Base-by-base conservation (phyloP, 1,140 invertebrate species). In the Trichoplusia ni region DNA sequence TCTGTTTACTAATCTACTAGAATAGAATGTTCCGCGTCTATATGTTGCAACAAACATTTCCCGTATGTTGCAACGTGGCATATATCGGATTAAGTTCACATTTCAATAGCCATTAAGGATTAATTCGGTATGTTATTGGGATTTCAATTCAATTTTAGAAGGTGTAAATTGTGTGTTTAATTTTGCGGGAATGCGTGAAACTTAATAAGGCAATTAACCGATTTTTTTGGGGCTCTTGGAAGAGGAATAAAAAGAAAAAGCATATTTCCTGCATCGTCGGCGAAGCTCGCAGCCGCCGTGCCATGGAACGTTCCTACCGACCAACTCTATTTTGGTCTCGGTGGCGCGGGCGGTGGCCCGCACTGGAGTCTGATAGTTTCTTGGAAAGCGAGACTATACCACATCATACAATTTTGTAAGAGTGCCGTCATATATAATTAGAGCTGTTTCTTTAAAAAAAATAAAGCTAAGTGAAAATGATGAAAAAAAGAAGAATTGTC, bases 341-440 rank as follows among this genome's bases (percentile, higher is more conserved):
- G 64, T 60, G 51, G 69, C 61, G 66, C 66, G 54, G 54, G 64
- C 64, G 60, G 33, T 18, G 47, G 38, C 54, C 25, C 35, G 40
- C 64, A 16, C 68, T 74, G 68, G 68, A 74, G 68, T 64, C 58
- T 18, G 67, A 67, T 59, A 31, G 61, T 46, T 71, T 75, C 72
- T 66, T 44, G 47, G 72, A 75, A 75, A 65, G 69, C 49, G 54
- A 67, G 64, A 69, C 72, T 75, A 75, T 64, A 62, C 40, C 62
- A 69, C 44, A 62, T n/a, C 46, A 54, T 64, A 67, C 67, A 73
- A 71, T 70, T 66, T 63, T 44, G 62, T 71, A 69, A 73, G 35
- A 62, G 59, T 37, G 31, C 31, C 31, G 29, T 8, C n/a, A 44
- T 21, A n/a, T 31, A 59, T 27, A 19, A 58, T 58, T 40, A 11